A percentile compares a stretch with the other conserved stretches of the same genome.
Evolutionary conservation across 2,888 invertebrate species (phyloP).

Genomic region (Coleophora flavipennella): DNA sequence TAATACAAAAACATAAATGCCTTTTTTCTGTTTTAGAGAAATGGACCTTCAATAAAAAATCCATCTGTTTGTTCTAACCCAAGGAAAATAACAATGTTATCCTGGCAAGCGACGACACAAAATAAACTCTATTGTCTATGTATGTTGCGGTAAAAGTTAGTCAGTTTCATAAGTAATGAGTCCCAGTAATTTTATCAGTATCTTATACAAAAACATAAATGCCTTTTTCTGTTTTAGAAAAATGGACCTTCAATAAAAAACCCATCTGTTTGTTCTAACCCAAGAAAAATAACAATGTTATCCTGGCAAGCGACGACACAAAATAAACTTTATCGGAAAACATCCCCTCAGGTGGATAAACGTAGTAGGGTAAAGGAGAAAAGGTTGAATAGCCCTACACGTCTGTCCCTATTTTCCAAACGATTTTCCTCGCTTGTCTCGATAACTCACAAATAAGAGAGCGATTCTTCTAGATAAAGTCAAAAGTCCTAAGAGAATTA

Average conservation of each 20-base stretch:
- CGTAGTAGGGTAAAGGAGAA: conserved; percentile 3
- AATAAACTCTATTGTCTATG: too few relatives aligned
- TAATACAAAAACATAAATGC: too few relatives aligned
- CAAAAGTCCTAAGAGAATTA: background rate
- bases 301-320: background rate
- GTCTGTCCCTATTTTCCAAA: conserved; percentile 8
- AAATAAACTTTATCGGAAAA: conserved; percentile 1
- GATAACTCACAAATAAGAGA: background rate
- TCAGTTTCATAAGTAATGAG: too few relatives aligned
- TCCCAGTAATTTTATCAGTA: too few relatives aligned
- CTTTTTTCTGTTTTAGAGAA: too few relatives aligned
- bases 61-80: background rate
- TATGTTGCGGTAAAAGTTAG: too few relatives aligned
- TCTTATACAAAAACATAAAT: too few relatives aligned
- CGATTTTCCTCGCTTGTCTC: conserved; percentile 10
- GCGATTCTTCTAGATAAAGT: background rate
- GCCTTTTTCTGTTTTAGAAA: too few relatives aligned
- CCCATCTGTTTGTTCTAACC: background rate
- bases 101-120: background rate
- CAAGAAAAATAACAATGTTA: conserved; percentile 1
- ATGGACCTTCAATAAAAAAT: background rate
- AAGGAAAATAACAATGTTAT: conserved; percentile 1
- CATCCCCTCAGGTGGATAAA: background rate
- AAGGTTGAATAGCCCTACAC: conserved; percentile 5
- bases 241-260: background rate